Evolutionary conservation across 1,140 invertebrate species (phyloP).

Genomic region (Metaphire vulgaris): DNA sequence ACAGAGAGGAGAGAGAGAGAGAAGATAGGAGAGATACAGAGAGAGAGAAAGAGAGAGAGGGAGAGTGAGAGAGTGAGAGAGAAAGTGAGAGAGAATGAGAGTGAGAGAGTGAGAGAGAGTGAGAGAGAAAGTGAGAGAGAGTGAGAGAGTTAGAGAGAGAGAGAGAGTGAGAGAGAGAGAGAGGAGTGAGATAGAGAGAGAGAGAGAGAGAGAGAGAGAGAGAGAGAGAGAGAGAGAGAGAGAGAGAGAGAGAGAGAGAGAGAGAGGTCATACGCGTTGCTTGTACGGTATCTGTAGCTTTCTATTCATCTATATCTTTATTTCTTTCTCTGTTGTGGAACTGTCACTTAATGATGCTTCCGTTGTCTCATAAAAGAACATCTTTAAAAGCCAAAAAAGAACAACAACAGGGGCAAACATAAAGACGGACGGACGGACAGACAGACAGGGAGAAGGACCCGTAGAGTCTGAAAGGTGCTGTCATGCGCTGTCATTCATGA

Average conservation of each 20-base stretch:
- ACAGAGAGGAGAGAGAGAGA: background rate
- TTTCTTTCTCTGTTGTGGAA: no score
- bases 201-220: slow-evolving; percentile 1
- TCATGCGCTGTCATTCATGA: no score
- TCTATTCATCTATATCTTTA: no score
- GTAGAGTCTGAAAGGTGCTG: no score
- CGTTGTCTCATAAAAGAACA: no score
- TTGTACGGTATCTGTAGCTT: no score
- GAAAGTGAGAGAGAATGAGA: background rate
- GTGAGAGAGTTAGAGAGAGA: background rate
- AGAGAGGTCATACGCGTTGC: background rate
- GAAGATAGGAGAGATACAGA: background rate
- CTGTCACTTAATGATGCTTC: no score
- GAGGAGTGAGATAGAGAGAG: background rate
- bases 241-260: slow-evolving; percentile 1
- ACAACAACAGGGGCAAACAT: no score
- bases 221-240: slow-evolving; percentile 1
- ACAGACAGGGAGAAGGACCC: no score
- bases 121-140: background rate
- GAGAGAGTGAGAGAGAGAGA: background rate
- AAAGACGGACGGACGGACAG: no score
- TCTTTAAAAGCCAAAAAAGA: no score
- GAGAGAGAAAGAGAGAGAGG: background rate
- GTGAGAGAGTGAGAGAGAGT: background rate
- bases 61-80: background rate